These are phyloP conservation scores for Penaeus indicus DNA, from an alignment of 1,140 invertebrate genomes.

Conservation along the genomic window DNA sequence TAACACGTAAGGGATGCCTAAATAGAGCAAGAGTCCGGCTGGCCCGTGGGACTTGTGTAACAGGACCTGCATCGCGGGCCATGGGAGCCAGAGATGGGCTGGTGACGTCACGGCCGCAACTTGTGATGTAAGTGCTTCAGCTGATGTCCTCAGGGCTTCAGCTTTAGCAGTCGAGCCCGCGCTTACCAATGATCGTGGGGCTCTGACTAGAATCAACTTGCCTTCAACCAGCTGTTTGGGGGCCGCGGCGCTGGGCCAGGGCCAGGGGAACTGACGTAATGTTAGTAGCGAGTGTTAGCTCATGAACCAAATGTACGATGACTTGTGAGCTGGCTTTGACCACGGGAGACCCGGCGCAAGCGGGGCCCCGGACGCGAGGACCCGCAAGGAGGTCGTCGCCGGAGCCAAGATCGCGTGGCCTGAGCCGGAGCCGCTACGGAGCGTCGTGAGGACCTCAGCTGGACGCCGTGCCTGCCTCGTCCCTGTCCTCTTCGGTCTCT, in stretches of 20 bases:
- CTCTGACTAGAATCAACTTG: slow-evolving; percentile 11
- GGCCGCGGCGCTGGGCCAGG: slow-evolving; percentile 8
- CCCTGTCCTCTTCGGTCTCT: slow-evolving; percentile 59
- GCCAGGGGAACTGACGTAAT: slow-evolving; percentile 23
- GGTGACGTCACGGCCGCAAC: slow-evolving; percentile 28
- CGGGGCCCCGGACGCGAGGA: too few species aligned
- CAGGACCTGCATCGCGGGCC: background rate
- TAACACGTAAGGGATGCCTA: too few species aligned
- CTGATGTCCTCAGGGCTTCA: slow-evolving; percentile 56
- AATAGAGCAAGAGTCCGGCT: slow-evolving; percentile 1
- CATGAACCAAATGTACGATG: slow-evolving; percentile 17
- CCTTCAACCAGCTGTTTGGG: slow-evolving; percentile 25
- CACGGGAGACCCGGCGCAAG: background rate
- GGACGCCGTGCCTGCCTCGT: slow-evolving; percentile 53
- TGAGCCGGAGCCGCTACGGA: background rate
- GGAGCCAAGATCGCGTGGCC: background rate
- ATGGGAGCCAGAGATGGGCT: slow-evolving; percentile 10
- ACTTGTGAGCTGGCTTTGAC: slow-evolving; percentile 19
- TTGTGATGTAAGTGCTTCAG: slow-evolving; percentile 51
- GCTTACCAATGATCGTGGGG: slow-evolving; percentile 22
- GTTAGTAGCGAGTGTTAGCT: slow-evolving; percentile 34
- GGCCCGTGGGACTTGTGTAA: background rate
- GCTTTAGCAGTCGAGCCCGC: slow-evolving; percentile 36
- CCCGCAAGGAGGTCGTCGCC: background rate
- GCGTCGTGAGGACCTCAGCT: slow-evolving; percentile 51